Conservation (phyloP, 2,797 vertebrate species). For the Enteromius trimaculatus region DNA sequence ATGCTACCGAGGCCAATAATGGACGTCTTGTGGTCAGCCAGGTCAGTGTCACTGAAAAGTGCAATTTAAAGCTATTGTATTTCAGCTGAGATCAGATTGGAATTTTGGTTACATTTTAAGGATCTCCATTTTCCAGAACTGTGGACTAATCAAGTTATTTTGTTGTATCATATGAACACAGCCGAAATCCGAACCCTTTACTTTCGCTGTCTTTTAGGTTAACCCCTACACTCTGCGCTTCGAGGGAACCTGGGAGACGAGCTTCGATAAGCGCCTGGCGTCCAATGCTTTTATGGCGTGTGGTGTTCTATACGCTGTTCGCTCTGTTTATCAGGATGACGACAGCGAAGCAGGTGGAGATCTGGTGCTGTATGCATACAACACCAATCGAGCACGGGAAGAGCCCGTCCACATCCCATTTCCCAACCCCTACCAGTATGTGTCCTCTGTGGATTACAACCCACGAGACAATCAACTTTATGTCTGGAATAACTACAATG, state of each 20-base stretch:
- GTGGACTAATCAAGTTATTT: conserved; percentile 5
- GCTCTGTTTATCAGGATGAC: conserved; percentile 91
- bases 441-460: conserved; percentile 95
- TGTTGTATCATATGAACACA: background rate
- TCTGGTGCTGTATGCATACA: conserved; percentile 89
- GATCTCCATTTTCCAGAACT: background rate
- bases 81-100: conserved; percentile 2
- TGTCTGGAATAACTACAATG: conserved; percentile 95
- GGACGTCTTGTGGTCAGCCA: conserved; percentile 92
- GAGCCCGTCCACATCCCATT: conserved; percentile 85
- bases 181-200: background rate
- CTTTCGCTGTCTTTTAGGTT: conserved; percentile 68
- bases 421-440: conserved; percentile 94
- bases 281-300: conserved; percentile 97
- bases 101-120: background rate
- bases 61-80: conserved; percentile 5
- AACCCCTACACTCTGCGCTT: conserved; percentile 95
- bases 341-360: conserved; percentile 91
- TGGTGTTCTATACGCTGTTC: conserved; percentile 90
- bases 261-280: conserved; percentile 91
- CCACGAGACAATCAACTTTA: conserved; percentile 96
- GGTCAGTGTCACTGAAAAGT: conserved; percentile 73
- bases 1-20: conserved; percentile 92
- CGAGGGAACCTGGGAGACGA: conserved; percentile 94
- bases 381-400: conserved; percentile 87